Conservation (phyloP, 2,888 invertebrate genomes). For the Tachina fera region DNA sequence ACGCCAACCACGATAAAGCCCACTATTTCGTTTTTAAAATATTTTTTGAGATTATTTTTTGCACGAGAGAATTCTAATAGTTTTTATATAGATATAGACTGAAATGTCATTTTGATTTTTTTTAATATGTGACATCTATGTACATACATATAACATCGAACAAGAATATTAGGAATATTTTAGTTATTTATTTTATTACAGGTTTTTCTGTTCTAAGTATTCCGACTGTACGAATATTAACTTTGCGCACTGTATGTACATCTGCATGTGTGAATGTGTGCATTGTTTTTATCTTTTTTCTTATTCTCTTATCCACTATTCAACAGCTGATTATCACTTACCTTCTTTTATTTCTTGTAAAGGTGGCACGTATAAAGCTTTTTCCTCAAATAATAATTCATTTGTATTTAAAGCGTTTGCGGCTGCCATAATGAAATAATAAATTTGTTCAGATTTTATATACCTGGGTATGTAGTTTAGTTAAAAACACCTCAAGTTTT, state of each 20-base stretch:
- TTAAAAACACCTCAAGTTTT: not conserved
- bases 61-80: too few relatives aligned
- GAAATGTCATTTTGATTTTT: too few relatives aligned
- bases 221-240: not conserved
- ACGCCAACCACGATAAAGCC: too few relatives aligned
- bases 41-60: too few relatives aligned
- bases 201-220: too few relatives aligned
- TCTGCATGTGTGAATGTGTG: not conserved
- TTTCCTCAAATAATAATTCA: slow-evolving; percentile 84
- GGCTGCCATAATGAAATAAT: slow-evolving; percentile 42
- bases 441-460: not conserved
- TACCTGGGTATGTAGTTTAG: not conserved
- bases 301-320: slow-evolving; percentile 8
- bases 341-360: slow-evolving; percentile 87
- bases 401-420: slow-evolving; percentile 76
- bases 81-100: too few relatives aligned
- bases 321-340: slow-evolving; percentile 70
- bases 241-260: not conserved
- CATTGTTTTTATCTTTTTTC: slow-evolving; percentile 7
- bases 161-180: too few relatives aligned
- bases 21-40: too few relatives aligned
- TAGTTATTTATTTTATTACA: too few relatives aligned
- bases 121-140: too few relatives aligned
- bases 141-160: too few relatives aligned
- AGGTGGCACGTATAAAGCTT: slow-evolving; percentile 85